Conservation (phyloP, 2,113 vertebrate genomes). For the Microcebus ravelobensis region DNA sequence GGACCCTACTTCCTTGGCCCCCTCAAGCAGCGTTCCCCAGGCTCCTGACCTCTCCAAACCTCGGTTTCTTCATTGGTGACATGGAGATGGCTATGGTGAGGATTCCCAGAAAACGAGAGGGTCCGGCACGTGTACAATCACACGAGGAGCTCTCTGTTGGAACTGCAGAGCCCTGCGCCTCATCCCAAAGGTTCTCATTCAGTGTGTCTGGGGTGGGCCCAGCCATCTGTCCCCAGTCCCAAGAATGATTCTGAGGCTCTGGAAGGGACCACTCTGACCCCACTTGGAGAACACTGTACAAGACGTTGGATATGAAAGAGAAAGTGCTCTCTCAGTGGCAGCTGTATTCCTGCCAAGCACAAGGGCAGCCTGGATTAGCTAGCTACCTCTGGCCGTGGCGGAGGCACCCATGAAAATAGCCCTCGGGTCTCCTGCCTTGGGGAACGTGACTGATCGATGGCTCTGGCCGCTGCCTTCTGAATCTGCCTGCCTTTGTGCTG, state of each 20-base stretch:
- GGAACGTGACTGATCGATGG: not conserved
- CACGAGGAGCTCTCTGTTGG: not conserved
- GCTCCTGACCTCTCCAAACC: not conserved
- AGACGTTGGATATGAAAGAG: not conserved
- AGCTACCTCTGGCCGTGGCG: not conserved
- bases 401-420: not conserved
- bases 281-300: not conserved
- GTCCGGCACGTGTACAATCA: not conserved
- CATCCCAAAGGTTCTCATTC: not conserved
- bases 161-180: not conserved
- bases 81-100: not conserved
- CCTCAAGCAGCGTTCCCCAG: not conserved
- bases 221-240: not conserved
- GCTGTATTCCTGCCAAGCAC: not conserved
- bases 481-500: not conserved
- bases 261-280: not conserved
- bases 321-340: not conserved
- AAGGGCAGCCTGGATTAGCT: not conserved
- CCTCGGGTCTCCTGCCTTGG: not conserved
- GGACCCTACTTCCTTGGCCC: not conserved
- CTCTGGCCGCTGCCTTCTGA: not conserved
- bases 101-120: not conserved
- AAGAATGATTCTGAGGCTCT: not conserved
- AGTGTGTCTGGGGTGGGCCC: not conserved
- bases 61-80: not conserved